Conservation (phyloP, 2,888 invertebrate species). For the Ischnus inquisitorius region DNA sequence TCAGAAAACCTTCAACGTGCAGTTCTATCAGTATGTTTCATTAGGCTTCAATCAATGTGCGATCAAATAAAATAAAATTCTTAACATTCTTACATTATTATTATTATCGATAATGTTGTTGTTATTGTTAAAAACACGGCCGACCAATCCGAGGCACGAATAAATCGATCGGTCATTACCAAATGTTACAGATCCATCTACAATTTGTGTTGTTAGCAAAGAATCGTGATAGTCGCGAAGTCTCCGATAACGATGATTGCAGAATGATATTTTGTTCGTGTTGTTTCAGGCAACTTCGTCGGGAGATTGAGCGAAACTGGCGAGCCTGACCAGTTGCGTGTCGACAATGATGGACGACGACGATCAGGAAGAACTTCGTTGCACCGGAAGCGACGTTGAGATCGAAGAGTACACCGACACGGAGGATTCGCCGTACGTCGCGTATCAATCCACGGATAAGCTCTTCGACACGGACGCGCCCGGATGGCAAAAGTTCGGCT, state of each 20-base stretch:
- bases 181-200: too few species aligned
- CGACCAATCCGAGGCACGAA: too few species aligned
- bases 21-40: too few species aligned
- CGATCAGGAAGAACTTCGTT: slow-evolving; percentile 82
- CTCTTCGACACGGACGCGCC: slow-evolving; percentile 81
- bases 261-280: not conserved
- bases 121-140: too few species aligned
- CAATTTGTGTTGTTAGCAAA: too few species aligned
- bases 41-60: too few species aligned
- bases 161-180: too few species aligned
- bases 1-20: too few species aligned
- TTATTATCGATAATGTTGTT: too few species aligned
- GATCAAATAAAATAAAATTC: too few species aligned
- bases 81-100: too few species aligned
- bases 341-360: slow-evolving; percentile 82
- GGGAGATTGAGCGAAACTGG: slow-evolving; percentile 57
- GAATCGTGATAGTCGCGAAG: too few species aligned
- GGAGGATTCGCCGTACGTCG: slow-evolving; percentile 81
- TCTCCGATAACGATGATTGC: not conserved
- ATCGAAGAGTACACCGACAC: slow-evolving; percentile 83
- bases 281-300: not conserved
- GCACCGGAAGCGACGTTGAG: slow-evolving; percentile 81
- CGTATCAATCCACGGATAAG: slow-evolving; percentile 81
- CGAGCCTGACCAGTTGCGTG: slow-evolving; percentile 76
- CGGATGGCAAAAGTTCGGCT: slow-evolving; percentile 84